Evolutionary conservation across 2,888 invertebrate species (phyloP), one percentile per base, ranked within the genome.

Genomic region (Folsomia manolachei): DNA sequence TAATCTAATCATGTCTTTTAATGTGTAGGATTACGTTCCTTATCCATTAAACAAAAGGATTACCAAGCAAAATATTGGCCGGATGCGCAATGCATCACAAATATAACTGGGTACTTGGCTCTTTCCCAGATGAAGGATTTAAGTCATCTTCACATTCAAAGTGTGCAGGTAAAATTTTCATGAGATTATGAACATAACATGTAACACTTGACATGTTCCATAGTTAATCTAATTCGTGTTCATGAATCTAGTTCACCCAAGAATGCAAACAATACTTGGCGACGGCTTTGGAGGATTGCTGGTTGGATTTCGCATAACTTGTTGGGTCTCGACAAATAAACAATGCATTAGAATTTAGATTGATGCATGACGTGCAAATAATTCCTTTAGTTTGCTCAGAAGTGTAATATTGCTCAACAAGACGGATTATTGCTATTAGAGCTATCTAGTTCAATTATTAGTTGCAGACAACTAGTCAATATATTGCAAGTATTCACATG

Each of bases 1-100:
- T 27, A 27, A 25, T 51, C 21, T 27, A 27, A 51, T 52, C 23
- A 53, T 52, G 18, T 52, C 18, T 63, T 27, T 68, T 51, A 23
- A 27, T 53, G 56, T 71, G 18, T 39, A 77, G 77, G 65, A 11
- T 61, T 77, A 18, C 64, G 67, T 19, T 66, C 63, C 7, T 51
- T 77, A 4, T 63, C 71, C 26, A 77, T 77, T 4, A 60, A 69
- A 18, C 77, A 77, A 53, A 77, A 77, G 27, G 77, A 77, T 24
- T 77, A 75, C 23, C 77, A 77, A 64, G 71, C 75, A 0, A 77
- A 77, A 25, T 77, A 75, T 56, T 74, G 74, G 74, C 75, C 75
- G 19, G 72, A 77, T 24, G 72, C 74, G 1, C 77, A 75, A 67
- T 77, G 77, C 65, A 71, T 77, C 14, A 77, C 77, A 18, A 72